These are phyloP conservation scores for Pogoniulus pusillus DNA, from an alignment of 2,797 vertebrate genomes.

Conservation along the genomic window DNA sequence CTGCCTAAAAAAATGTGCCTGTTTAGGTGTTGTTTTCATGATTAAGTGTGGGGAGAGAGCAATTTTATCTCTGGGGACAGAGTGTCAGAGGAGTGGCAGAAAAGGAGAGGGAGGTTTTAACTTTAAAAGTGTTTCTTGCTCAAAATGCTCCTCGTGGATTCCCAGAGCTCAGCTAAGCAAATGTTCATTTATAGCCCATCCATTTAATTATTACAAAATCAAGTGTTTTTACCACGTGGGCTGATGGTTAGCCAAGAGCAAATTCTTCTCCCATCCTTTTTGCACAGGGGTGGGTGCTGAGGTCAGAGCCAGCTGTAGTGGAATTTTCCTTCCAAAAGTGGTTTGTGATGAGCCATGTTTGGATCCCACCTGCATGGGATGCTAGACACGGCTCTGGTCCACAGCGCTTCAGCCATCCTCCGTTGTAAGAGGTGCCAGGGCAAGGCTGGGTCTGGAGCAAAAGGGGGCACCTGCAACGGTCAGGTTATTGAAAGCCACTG, in stretches of 20 bases:
- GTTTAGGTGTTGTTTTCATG: background rate
- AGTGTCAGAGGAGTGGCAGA: background rate
- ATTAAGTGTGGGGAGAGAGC: background rate
- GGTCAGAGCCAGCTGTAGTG: background rate
- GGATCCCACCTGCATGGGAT: background rate
- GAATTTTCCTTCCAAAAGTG: conserved; percentile 38
- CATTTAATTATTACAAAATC: conserved; percentile 61
- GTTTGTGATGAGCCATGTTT: background rate
- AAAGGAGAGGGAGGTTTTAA: conserved; percentile 1
- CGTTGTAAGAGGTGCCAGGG: background rate
- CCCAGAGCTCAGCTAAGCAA: conserved; percentile 42
- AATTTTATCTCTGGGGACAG: background rate
- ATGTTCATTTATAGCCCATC: conserved; percentile 5
- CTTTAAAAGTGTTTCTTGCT: conserved; percentile 38
- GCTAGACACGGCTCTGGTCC: background rate
- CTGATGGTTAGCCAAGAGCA: conserved; percentile 48
- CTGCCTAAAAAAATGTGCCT: background rate
- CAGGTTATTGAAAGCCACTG: background rate
- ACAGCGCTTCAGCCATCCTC: background rate
- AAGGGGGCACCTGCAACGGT: background rate
- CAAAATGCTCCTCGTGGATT: conserved; percentile 28
- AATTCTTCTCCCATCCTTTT: background rate
- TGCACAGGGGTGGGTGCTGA: background rate
- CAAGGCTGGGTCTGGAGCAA: background rate
- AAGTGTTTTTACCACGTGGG: conserved; percentile 35